Evolutionary conservation across 2,888 invertebrate genomes (phyloP), one percentile per base, ranked within the genome.

Genomic region (Trachelus stipa): DNA sequence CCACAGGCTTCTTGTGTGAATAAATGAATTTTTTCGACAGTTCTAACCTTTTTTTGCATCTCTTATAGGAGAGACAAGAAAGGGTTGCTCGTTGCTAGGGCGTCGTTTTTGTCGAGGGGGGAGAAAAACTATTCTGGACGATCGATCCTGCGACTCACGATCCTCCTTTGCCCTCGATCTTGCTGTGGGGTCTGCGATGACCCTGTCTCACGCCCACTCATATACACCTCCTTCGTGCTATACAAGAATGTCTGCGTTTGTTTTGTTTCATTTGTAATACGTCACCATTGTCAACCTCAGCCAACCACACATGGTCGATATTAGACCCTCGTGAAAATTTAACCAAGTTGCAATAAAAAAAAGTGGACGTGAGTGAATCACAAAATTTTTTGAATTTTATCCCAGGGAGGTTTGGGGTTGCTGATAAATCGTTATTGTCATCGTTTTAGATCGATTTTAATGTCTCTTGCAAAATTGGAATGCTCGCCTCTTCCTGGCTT

Each of bases 21-120:
- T 82, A 81, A 79, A 82, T 81, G 79, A 82, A 82, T 81, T 82
- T 82, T 82, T 82, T 82, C 79, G 77, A 78, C 33, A 71, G 12
- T 71, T 71, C 33, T 30, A 56, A 56, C 56, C 56, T 56, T 56
- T 56, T 35, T 73, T 73, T 56, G 23, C 0, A 56, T 56, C 56
- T 56, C 56, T 56, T 56, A 56, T 56, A 56, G 56, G 56, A 71
- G 71, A 71, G 31, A 71, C 33, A 31, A 34, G 33, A 34, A 71
- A 71, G 71, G 71, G 71, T 33, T 31, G 33, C n/a, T 71, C 71
- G 71, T 34, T 34, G 71, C 71, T 33, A 34, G 71, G 71, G 33
- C 34, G 33, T 33, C 71, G 31, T 34, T 71, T 71, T 71, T 71
- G 33, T 71, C 71, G 71, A 31, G n/a, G 33, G 71, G 71, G 71